Percentiles rank a stretch among this genome's conserved stretches.
phyloP scores from a whole-genome alignment of 2,888 invertebrate species.

The Conchocele bisecta region DNA sequence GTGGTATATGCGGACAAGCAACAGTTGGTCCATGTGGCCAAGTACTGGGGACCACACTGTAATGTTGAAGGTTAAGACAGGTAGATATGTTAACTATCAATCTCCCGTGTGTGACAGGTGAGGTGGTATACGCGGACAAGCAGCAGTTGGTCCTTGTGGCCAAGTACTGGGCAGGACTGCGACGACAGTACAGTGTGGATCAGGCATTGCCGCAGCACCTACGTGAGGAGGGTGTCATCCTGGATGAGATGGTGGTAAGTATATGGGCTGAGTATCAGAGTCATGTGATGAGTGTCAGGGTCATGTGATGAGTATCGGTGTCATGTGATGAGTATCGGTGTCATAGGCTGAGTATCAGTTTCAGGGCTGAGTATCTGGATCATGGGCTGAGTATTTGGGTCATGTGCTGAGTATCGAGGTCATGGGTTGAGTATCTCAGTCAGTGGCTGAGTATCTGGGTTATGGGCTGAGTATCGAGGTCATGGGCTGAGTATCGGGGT shows the following conservation, averaged over 20 bases:
- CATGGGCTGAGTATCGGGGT: no score
- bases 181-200: slow-evolving; percentile 51
- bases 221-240: slow-evolving; percentile 74
- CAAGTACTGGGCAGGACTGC: slow-evolving; percentile 55
- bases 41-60: no score
- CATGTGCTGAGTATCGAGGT: neutral
- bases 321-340: no score
- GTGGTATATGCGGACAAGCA: slow-evolving; percentile 69
- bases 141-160: slow-evolving; percentile 60
- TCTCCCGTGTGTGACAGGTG: no score
- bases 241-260: slow-evolving; percentile 64
- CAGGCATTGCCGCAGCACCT: slow-evolving; percentile 54
- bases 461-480: no score
- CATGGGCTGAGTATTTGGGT: neutral
- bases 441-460: neutral
- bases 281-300: no score
- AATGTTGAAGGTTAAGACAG: no score
- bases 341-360: no score
- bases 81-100: no score
- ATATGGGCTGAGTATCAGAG: no score
- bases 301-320: no score
- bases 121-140: slow-evolving; percentile 70
- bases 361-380: no score
- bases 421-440: neutral
- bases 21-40: slow-evolving; percentile 58